Evolutionary conservation across 2,797 vertebrate genomes (phyloP).

Genomic region (Lacerta agilis): DNA sequence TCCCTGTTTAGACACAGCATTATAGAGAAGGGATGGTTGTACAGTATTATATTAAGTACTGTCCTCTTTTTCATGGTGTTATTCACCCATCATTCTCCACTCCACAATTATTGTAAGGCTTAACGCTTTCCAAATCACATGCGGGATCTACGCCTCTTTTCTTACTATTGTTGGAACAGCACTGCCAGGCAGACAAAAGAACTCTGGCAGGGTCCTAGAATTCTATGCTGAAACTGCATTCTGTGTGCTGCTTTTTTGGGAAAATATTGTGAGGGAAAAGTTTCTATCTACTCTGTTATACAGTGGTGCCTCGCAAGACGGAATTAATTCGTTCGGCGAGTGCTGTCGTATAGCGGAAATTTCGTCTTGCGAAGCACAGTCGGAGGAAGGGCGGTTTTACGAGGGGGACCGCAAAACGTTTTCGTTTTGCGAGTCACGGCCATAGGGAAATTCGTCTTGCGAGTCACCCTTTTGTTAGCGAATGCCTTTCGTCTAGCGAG

Average conservation of each 20-base stretch:
- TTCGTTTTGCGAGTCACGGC: too few species aligned
- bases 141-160: neutral
- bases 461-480: too few species aligned
- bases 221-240: neutral
- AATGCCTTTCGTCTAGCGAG: too few species aligned
- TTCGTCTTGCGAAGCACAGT: too few species aligned
- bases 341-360: too few species aligned
- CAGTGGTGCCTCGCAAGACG: too few species aligned
- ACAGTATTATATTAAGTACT: neutral
- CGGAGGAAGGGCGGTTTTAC: too few species aligned
- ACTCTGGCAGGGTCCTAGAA: neutral
- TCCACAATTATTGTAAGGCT: neutral
- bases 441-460: too few species aligned
- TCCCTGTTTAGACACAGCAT: neutral
- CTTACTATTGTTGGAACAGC: neutral
- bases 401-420: too few species aligned
- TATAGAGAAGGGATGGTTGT: neutral
- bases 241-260: conserved; percentile 10
- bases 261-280: conserved; percentile 13
- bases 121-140: neutral
- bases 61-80: neutral
- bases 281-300: neutral
- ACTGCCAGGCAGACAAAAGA: neutral
- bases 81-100: fast-evolving
- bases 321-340: too few species aligned